phyloP scores from a whole-genome alignment of 2,888 invertebrate genomes.

The Volucella inanis region DNA sequence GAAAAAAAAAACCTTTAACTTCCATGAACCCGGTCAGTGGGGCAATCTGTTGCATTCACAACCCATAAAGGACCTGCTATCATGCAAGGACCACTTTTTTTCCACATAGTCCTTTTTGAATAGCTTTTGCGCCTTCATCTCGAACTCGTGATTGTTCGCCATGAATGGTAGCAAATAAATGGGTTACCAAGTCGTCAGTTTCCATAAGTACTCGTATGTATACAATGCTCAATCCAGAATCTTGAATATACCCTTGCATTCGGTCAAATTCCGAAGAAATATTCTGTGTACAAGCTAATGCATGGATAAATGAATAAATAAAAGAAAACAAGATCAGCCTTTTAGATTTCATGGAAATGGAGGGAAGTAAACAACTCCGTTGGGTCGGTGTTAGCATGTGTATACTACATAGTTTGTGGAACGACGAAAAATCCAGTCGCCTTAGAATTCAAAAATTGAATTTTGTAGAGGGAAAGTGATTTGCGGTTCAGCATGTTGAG shows the following conservation, averaged over 20 bases:
- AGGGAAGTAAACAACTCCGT: background rate
- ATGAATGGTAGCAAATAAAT: slow-evolving; percentile 33
- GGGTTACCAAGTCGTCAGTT: slow-evolving; percentile 44
- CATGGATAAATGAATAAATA: slow-evolving; percentile 26
- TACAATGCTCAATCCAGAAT: slow-evolving; percentile 5
- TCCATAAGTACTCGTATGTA: slow-evolving; percentile 18
- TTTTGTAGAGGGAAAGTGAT: too few species aligned
- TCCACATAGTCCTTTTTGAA: background rate
- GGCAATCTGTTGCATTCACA: slow-evolving; percentile 67
- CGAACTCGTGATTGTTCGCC: slow-evolving; percentile 2
- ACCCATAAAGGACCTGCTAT: slow-evolving; percentile 36
- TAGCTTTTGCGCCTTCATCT: slow-evolving; percentile 10
- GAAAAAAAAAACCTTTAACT: slow-evolving; percentile 11
- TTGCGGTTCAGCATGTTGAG: too few species aligned
- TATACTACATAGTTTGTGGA: too few species aligned
- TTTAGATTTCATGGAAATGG: background rate
- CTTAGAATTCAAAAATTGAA: too few species aligned
- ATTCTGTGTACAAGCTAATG: background rate
- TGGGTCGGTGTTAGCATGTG: too few species aligned
- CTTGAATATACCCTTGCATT: slow-evolving; percentile 24
- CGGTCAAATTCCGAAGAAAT: slow-evolving; percentile 24
- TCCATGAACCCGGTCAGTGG: slow-evolving; percentile 63
- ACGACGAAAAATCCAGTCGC: too few species aligned
- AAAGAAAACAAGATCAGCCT: slow-evolving; percentile 2
- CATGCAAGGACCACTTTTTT: slow-evolving; percentile 20